Conservation (phyloP, 2,113 vertebrate species). For the Galemys pyrenaicus region DNA sequence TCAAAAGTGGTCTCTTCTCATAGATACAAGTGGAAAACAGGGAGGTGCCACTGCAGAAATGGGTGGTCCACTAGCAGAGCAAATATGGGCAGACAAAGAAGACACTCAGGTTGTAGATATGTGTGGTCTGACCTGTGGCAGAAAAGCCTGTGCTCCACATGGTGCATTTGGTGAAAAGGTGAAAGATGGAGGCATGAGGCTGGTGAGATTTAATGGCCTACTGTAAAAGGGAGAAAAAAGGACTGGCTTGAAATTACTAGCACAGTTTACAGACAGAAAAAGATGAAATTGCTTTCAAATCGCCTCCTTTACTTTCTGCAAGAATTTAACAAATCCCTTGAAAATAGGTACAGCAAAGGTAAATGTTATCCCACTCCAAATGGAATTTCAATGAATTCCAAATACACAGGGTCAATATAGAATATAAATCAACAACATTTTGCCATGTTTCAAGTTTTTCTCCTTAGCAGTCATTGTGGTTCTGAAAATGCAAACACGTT, state of each 20-base stretch:
- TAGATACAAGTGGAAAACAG: background rate
- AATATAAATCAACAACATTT: background rate
- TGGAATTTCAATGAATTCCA: background rate
- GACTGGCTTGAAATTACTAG: background rate
- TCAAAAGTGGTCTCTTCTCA: background rate
- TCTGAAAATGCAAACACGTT: conserved; percentile 34
- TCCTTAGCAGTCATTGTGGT: background rate
- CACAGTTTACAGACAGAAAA: conserved; percentile 16
- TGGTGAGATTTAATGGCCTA: background rate
- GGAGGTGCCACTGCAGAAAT: background rate
- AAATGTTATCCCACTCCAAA: background rate
- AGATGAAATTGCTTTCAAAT: background rate
- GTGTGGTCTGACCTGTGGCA: background rate
- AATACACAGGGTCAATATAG: background rate
- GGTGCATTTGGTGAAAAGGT: background rate
- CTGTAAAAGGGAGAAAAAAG: background rate
- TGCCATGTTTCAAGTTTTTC: background rate
- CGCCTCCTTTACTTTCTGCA: background rate
- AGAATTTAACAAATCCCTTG: conserved; percentile 2
- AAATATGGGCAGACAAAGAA: background rate
- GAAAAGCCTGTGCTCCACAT: background rate
- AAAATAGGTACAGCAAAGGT: background rate
- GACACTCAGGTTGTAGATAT: background rate
- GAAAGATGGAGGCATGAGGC: background rate
- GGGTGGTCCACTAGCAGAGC: background rate